Conservation (phyloP, 1,140 invertebrate species). For the Drosophila trapezifrons region DNA sequence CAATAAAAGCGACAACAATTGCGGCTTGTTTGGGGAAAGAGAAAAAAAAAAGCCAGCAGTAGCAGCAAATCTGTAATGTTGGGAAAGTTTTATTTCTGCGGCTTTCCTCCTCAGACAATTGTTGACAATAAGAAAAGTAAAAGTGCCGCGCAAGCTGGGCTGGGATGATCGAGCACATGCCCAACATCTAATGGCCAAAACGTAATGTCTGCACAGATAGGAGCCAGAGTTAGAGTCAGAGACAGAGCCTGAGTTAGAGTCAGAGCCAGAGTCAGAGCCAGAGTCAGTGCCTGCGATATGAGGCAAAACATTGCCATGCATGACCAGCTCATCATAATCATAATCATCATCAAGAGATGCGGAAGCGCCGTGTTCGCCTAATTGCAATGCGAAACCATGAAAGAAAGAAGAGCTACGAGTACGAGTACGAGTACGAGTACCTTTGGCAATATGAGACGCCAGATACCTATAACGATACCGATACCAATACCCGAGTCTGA, state of each 20-base stretch:
- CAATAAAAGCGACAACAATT: constrained; percentile 52
- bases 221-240: too few relatives aligned
- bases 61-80: constrained; percentile 47
- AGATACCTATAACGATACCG: constrained; percentile 8
- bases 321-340: constrained; percentile 52
- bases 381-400: constrained; percentile 62
- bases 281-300: background rate
- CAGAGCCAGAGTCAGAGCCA: too few relatives aligned
- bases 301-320: constrained; percentile 12
- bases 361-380: constrained; percentile 33
- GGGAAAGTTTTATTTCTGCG: constrained; percentile 66
- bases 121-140: constrained; percentile 79
- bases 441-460: constrained; percentile 57
- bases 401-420: constrained; percentile 15
- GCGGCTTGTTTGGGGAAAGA: constrained; percentile 11
- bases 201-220: constrained; percentile 20
- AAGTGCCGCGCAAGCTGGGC: constrained; percentile 46
- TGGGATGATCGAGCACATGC: constrained; percentile 45
- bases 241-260: too few relatives aligned
- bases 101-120: constrained; percentile 41
- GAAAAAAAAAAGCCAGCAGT: constrained; percentile 5
- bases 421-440: constrained; percentile 1
- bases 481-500: background rate
- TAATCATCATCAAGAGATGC: constrained; percentile 38
- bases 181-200: constrained; percentile 33